Base-by-base conservation (phyloP, 2,797 vertebrate genomes). In the Gallirallus australis region DNA sequence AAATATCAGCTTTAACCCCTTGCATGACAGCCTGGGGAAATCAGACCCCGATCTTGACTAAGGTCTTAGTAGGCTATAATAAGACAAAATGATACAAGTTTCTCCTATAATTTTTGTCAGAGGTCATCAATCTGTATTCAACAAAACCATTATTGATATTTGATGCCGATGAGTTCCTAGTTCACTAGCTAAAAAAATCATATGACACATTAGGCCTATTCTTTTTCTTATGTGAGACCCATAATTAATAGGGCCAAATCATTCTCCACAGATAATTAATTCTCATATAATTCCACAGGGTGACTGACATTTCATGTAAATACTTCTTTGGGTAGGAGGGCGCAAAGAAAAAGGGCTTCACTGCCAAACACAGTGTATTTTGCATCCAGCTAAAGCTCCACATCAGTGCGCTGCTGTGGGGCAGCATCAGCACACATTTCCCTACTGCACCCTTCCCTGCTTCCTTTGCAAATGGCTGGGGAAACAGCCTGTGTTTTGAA, bases 1-100 rank as follows among this genome's bases (percentile, higher is more conserved):
- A 95, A 97, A 95, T 82, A 95, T 93, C 91, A 93, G 86, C 75
- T 93, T 96, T 96, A 96, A 97, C 95, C 91, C 95, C 70, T 96
- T 96, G 60, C 78, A 45, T 71, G 86, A 80, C 86, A 95, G 78
- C 68, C 86, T 59, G 93, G 89, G 94, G 86, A 95, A 96, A 96
- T 95, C 94, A 91, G 91, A 73, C 94, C 95, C 52, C 0, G 7
- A 89, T 92, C 95, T 93, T 87, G 40, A 73, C 86, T 94, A 80
- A 91, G 90, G 86, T 96, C 95, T 87, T 92, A 68, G 68, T 65
- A 96, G 80, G 75, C 94, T 95, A 89, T 94, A 94, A 94, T 97
- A 96, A 94, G 82, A 82, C 33, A 90, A 96, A 96, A 95, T 95
- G 81, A 94, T 94, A 90, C 77, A 95, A 96, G 75, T 95, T 96